Conservation (phyloP, 1,140 invertebrate species). For the Drosophila nigrodunni region DNA sequence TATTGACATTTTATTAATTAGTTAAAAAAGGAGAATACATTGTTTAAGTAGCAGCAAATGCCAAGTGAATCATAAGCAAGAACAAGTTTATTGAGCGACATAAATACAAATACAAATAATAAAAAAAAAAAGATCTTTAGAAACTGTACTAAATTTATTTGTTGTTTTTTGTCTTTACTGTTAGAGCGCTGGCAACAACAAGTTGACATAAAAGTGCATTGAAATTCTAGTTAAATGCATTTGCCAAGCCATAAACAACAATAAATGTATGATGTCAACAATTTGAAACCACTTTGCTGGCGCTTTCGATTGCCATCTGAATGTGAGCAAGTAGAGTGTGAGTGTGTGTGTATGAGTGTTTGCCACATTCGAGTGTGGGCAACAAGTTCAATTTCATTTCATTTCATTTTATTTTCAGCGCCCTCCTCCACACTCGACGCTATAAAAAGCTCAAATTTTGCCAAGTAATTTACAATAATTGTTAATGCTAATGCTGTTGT, state of each 20-base stretch:
- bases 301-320: conserved; percentile 10
- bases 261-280: conserved; percentile 71
- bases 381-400: conserved; percentile 72
- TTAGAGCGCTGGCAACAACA: conserved; percentile 53
- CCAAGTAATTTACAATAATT: conserved; percentile 80
- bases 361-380: conserved; percentile 52
- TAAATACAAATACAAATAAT: not conserved
- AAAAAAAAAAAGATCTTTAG: conserved; percentile 6
- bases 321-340: conserved; percentile 1
- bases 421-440: not conserved
- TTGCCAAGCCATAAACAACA: conserved; percentile 46
- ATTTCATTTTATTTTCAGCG: conserved; percentile 47
- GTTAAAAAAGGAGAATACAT: too few species aligned
- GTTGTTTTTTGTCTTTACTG: conserved; percentile 42
- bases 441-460: conserved; percentile 22
- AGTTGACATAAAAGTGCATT: conserved; percentile 76
- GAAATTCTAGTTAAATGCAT: conserved; percentile 59
- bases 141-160: conserved; percentile 6
- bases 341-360: conserved; percentile 6
- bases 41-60: too few species aligned
- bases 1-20: conserved; percentile 61
- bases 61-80: not conserved
- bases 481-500: conserved; percentile 53
- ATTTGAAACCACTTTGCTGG: conserved; percentile 23
- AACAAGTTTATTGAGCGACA: not conserved